Conservation (phyloP, 2,113 vertebrate genomes). For the Thermophis baileyi region DNA sequence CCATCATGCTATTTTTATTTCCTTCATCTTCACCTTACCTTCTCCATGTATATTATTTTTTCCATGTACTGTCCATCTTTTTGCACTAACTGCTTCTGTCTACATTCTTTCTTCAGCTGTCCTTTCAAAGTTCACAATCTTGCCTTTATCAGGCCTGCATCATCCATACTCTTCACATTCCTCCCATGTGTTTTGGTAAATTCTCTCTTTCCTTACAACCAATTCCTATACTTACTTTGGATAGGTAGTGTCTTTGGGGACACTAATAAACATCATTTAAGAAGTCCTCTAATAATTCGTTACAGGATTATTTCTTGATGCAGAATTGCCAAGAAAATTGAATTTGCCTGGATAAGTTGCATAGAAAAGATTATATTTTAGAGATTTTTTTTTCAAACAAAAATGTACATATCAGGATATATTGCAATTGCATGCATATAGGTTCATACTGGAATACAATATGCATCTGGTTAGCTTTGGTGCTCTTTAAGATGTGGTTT, state of each 20-base stretch:
- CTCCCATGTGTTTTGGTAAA: background rate
- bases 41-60: background rate
- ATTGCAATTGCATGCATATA: background rate
- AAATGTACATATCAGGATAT: background rate
- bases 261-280: background rate
- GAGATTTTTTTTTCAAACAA: background rate
- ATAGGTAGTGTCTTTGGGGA: background rate
- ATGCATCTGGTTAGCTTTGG: slow-evolving; percentile 9
- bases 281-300: background rate
- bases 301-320: background rate
- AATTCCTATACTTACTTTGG: background rate
- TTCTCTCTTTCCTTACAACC: background rate
- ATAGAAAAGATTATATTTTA: background rate
- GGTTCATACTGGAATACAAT: background rate
- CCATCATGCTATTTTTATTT: background rate
- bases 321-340: background rate
- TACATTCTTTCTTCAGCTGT: background rate
- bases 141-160: background rate
- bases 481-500: slow-evolving; percentile 23
- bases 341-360: background rate
- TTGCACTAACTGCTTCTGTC: background rate
- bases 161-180: background rate
- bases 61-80: background rate
- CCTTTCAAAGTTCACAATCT: background rate
- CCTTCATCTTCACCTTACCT: background rate